These are phyloP conservation scores for Cryptocephalus primarius DNA, from an alignment of 2,888 invertebrate genomes.

Conservation along the genomic window DNA sequence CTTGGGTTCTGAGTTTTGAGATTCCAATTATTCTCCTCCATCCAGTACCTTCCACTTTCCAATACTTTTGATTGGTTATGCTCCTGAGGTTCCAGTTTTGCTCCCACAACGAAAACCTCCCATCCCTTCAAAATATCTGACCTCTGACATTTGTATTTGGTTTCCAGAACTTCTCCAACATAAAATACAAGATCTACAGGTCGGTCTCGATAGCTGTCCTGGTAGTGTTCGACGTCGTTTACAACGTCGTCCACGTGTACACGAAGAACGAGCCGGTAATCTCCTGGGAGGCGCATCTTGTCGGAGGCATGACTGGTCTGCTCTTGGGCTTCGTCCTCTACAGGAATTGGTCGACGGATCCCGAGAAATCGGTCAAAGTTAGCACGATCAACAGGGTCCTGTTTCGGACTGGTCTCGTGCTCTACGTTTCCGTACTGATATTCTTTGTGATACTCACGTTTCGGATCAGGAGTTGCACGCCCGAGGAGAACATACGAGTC, in stretches of 20 bases:
- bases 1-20: too few species aligned
- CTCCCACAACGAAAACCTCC: too few species aligned
- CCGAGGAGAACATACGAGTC: conserved; percentile 14
- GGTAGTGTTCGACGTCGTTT: conserved; percentile 53
- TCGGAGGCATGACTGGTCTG: conserved; percentile 57
- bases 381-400: conserved; percentile 9
- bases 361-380: not conserved
- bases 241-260: conserved; percentile 39
- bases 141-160: conserved; percentile 13
- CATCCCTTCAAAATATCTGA: too few species aligned
- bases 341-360: not conserved
- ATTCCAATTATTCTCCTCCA: too few species aligned
- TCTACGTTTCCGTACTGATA: conserved; percentile 15
- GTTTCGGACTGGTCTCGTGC: conserved; percentile 17
- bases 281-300: conserved; percentile 61
- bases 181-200: conserved; percentile 41
- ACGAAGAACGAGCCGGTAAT: conserved; percentile 41
- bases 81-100: too few species aligned
- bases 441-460: conserved; percentile 17
- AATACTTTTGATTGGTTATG: too few species aligned
- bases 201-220: conserved; percentile 51
- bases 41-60: too few species aligned
- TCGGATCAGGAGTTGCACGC: conserved; percentile 23
- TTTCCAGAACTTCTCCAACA: conserved; percentile 37
- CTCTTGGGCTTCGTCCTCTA: conserved; percentile 39